phyloP scores from a whole-genome alignment of 2,888 invertebrate species.

The Ischnus inquisitorius region DNA sequence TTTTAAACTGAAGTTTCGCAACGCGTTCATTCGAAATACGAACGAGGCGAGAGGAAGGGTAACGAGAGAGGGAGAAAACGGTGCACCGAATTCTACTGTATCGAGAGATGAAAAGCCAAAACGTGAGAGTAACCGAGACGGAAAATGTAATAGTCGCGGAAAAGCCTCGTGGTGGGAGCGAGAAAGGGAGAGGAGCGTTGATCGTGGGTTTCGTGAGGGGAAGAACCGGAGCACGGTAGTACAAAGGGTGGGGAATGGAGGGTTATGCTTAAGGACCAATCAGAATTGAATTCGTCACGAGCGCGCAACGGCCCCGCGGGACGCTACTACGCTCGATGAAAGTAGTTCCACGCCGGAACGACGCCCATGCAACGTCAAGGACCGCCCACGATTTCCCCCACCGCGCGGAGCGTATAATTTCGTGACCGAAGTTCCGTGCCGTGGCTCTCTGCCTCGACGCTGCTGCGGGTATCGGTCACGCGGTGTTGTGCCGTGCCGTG shows the following conservation, averaged over 20 bases:
- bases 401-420: conserved; percentile 54
- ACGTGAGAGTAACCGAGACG: conserved; percentile 48
- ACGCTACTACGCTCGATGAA: conserved; percentile 82
- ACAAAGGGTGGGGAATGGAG: conserved; percentile 80
- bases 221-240: conserved; percentile 71
- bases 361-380: conserved; percentile 82
- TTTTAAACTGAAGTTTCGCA: not conserved
- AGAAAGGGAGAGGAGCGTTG: conserved; percentile 58
- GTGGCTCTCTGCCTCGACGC: conserved; percentile 66
- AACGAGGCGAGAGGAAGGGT: not conserved
- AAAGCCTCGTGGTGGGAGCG: conserved; percentile 48
- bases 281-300: conserved; percentile 88
- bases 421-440: conserved; percentile 49
- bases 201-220: conserved; percentile 67
- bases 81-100: not conserved
- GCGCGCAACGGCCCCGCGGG: conserved; percentile 79
- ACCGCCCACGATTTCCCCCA: conserved; percentile 80
- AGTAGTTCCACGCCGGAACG: conserved; percentile 82
- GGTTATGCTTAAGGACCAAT: conserved; percentile 87
- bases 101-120: conserved; percentile 48
- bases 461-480: conserved; percentile 15
- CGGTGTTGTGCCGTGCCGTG: conserved; percentile 12
- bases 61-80: not conserved
- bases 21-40: not conserved
- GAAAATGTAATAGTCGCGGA: conserved; percentile 49